A percentile compares a stretch with the other conserved stretches of the same genome.
Evolutionary conservation across 2,888 invertebrate genomes (phyloP).

Genomic region (Eilema depressum): DNA sequence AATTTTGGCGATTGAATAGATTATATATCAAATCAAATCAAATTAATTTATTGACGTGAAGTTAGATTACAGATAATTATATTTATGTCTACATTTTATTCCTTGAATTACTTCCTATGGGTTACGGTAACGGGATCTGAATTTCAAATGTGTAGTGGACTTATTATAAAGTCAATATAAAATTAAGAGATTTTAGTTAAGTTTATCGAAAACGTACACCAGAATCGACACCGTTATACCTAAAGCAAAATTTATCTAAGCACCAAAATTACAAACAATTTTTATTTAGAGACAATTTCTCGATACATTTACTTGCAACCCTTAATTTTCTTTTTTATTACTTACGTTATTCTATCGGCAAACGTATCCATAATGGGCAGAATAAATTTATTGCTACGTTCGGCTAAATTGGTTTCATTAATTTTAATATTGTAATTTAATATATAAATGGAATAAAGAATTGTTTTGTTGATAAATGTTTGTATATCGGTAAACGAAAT

Average conservation of each 20-base stretch:
- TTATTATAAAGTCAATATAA: too few relatives aligned
- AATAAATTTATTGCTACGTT: constrained; percentile 37
- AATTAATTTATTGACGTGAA: too few relatives aligned
- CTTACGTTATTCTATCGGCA: constrained; percentile 11
- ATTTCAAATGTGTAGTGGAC: too few relatives aligned
- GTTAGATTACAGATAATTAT: too few relatives aligned
- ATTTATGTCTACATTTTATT: too few relatives aligned
- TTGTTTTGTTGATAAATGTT: not conserved
- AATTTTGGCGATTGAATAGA: too few relatives aligned
- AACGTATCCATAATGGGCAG: constrained; percentile 19
- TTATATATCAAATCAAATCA: too few relatives aligned
- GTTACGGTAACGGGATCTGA: too few relatives aligned
- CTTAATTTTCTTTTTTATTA: constrained; percentile 29
- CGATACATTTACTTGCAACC: constrained; percentile 16
- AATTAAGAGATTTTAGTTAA: too few relatives aligned
- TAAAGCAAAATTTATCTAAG: constrained; percentile 27
- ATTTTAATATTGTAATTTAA: constrained; percentile 31
- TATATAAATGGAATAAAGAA: not conserved
- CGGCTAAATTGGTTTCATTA: constrained; percentile 27
- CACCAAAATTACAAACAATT: constrained; percentile 21
- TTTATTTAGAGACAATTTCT: constrained; percentile 14
- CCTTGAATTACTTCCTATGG: too few relatives aligned
- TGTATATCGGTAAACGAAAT: not conserved
- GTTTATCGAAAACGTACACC: too few relatives aligned
- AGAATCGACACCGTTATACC: not conserved